Evolutionary conservation across 2,797 vertebrate species (phyloP).

Genomic region (Vespertilio murinus): DNA sequence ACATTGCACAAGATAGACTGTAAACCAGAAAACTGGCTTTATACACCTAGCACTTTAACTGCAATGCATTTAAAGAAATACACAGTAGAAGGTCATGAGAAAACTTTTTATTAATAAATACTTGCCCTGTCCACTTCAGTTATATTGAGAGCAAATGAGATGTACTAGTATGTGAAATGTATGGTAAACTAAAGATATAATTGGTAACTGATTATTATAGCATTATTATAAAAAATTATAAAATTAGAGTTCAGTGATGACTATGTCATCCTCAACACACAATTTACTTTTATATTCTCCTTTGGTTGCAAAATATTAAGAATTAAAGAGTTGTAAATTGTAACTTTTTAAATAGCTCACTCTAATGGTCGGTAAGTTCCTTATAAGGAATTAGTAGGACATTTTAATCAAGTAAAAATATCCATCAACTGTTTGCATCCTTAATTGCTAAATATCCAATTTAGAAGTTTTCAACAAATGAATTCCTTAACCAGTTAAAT

Average conservation of each 20-base stretch:
- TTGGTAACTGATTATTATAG: background rate
- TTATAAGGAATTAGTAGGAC: background rate
- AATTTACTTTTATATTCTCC: slow-evolving; percentile 14
- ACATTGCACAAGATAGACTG: background rate
- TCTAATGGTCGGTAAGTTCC: background rate
- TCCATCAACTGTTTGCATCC: background rate
- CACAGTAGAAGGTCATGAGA: background rate
- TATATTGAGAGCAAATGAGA: background rate
- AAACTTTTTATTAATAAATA: background rate
- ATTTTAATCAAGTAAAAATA: slow-evolving; percentile 42
- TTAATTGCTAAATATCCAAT: background rate
- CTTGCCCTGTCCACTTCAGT: background rate
- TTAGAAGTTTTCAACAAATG: slow-evolving; percentile 19
- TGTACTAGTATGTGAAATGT: background rate
- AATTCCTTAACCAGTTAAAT: background rate
- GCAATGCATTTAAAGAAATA: background rate
- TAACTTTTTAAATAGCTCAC: background rate
- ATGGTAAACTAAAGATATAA: background rate
- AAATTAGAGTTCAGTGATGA: background rate
- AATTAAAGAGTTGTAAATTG: background rate
- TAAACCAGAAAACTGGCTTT: background rate
- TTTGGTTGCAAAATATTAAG: slow-evolving; percentile 31
- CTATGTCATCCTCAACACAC: background rate
- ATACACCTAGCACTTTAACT: background rate
- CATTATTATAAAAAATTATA: slow-evolving; percentile 17